Base-by-base conservation (phyloP, 2,113 vertebrate species). In the Notiomystis cincta region DNA sequence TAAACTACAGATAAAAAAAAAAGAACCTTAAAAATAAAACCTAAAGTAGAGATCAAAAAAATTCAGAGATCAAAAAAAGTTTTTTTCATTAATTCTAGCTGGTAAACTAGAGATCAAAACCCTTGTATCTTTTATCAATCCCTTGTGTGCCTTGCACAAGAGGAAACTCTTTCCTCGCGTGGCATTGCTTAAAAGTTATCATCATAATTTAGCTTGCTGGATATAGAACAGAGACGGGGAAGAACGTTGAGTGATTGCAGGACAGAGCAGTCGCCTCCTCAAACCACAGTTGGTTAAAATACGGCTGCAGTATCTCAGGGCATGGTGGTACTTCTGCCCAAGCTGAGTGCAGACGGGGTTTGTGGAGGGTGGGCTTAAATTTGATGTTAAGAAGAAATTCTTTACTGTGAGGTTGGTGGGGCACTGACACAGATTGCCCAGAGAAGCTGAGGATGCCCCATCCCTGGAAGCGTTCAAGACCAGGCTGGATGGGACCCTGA, bases 71-170 rank as follows among this genome's bases (percentile, higher is more conserved):
- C 66, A 94, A 96, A 96, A 95, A 76, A 15, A 2, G 0, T 3
- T 30, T 69, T 93, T 95, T 94, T 94, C 88, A 95, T 96, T 96
- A 87, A 70, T 93, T 93, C 83, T 96, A 70, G 60, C 82, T 92
- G 94, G 94, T 95, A 95, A 96, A 95, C 82, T 90, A 31, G 83
- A 96, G 86, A 95, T 96, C 95, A 97, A 97, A 97, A 93, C 87
- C 80, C 67, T 90, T 92, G 88, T 86, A 83, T 95, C 82, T 95
- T 96, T 93, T 97, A 96, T 96, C 82, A 31, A 66, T 95, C 89
- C 96, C 96, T 95, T 1, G 56, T 95, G 96, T 91, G 83, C 72
- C 51, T 91, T 93, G 86, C 38, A 24, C 47, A 25, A 70, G 51
- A 93, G 89, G 89, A 96, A 97, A 93, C 95, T 92, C 89, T 62